Percentiles rank a stretch among this genome's conserved stretches.
Conservation (phyloP, 2,797 vertebrate genomes). For the Sylvilagus floridanus region DNA sequence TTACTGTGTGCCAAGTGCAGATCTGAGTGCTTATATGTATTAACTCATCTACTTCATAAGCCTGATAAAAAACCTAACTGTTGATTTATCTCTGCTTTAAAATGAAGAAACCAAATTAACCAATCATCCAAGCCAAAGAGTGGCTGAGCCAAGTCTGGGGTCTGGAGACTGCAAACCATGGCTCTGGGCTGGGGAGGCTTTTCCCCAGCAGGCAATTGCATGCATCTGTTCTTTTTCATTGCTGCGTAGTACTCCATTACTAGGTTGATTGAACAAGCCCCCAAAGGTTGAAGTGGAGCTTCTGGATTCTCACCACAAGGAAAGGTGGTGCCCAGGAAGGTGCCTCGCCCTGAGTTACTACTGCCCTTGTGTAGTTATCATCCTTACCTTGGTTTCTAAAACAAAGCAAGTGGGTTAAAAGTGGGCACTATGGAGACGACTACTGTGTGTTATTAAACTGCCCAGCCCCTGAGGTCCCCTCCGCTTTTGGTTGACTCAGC, state of each 20-base stretch:
- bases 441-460: neutral
- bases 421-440: neutral
- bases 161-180: neutral
- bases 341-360: neutral
- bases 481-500: neutral
- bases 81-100: neutral
- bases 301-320: neutral
- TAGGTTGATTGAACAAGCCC: neutral
- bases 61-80: neutral
- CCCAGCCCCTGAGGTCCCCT: neutral
- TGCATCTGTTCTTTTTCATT: neutral
- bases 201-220: neutral
- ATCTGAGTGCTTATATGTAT: neutral
- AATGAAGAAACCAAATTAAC: neutral
- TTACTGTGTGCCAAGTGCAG: neutral
- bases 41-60: neutral
- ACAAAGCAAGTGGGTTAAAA: neutral
- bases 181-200: neutral
- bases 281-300: neutral
- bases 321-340: neutral
- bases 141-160: neutral
- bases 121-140: too few species aligned
- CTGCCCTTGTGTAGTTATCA: neutral
- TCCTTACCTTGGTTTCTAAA: neutral
- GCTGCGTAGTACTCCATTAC: neutral